phyloP scores from a whole-genome alignment of 2,797 vertebrate genomes.

The Cottoperca gobio region DNA sequence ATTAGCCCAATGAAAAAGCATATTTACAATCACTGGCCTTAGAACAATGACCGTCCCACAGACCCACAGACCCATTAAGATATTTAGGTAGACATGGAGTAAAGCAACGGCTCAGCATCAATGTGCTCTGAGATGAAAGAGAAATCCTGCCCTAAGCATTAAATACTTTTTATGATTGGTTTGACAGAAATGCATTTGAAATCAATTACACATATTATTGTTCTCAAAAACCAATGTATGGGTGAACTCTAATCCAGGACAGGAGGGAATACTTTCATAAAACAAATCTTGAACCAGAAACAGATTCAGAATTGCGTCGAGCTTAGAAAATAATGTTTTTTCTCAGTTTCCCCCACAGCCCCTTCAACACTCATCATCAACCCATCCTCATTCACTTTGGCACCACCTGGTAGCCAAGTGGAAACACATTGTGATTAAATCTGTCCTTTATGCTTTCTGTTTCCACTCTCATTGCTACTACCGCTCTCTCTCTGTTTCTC shows the following conservation, averaged over 20 bases:
- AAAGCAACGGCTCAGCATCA: neutral
- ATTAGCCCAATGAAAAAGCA: constrained; percentile 15
- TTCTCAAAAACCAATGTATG: neutral
- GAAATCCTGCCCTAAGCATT: neutral
- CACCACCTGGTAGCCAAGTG: constrained; percentile 63
- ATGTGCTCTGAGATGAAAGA: neutral
- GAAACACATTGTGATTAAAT: constrained; percentile 71
- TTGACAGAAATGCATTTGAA: neutral
- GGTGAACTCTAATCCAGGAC: neutral
- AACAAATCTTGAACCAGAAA: neutral
- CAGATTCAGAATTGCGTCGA: neutral
- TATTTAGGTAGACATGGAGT: constrained; percentile 1
- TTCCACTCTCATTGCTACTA: constrained; percentile 49
- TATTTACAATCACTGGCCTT: constrained; percentile 15
- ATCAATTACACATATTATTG: neutral
- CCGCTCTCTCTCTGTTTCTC: neutral
- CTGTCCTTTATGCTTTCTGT: constrained; percentile 60
- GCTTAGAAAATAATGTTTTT: constrained; percentile 3
- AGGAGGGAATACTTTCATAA: neutral
- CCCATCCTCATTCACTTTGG: constrained; percentile 32
- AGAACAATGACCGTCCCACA: constrained; percentile 22
- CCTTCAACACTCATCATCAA: constrained; percentile 49
- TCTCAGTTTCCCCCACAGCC: constrained; percentile 16
- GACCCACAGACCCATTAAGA: neutral
- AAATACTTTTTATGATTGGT: neutral